Conservation (phyloP, 2,113 vertebrate species). For the Phylloscopus trochilus region DNA sequence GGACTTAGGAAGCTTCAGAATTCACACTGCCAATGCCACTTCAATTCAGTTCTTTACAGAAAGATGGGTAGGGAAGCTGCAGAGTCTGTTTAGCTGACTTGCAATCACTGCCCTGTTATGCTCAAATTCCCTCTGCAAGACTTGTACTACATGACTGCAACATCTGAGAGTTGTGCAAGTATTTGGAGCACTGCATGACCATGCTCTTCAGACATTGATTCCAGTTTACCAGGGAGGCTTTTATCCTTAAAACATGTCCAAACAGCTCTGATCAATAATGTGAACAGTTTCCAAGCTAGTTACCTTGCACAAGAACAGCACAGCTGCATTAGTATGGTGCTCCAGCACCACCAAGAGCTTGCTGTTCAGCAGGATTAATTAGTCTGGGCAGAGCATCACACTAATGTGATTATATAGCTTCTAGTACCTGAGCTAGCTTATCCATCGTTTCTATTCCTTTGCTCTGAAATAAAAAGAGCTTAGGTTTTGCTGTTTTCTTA, state of each 20-base stretch:
- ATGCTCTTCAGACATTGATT: background rate
- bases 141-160: background rate
- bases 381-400: background rate
- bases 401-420: constrained; percentile 40
- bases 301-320: background rate
- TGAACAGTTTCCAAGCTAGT: background rate
- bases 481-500: background rate
- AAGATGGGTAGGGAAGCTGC: background rate
- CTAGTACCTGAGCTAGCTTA: constrained; percentile 19
- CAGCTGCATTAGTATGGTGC: constrained; percentile 12
- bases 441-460: background rate
- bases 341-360: background rate
- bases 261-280: background rate
- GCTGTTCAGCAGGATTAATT: constrained; percentile 46
- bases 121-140: background rate
- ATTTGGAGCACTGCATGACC: background rate
- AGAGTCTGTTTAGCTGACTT: background rate
- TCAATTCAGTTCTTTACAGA: background rate
- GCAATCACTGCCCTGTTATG: background rate
- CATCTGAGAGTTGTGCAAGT: background rate
- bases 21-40: background rate
- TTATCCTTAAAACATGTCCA: background rate
- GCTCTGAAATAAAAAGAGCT: background rate
- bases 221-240: background rate
- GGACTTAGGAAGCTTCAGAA: background rate